Evolutionary conservation across 1,140 invertebrate genomes (phyloP).

Genomic region (Ostrea edulis): DNA sequence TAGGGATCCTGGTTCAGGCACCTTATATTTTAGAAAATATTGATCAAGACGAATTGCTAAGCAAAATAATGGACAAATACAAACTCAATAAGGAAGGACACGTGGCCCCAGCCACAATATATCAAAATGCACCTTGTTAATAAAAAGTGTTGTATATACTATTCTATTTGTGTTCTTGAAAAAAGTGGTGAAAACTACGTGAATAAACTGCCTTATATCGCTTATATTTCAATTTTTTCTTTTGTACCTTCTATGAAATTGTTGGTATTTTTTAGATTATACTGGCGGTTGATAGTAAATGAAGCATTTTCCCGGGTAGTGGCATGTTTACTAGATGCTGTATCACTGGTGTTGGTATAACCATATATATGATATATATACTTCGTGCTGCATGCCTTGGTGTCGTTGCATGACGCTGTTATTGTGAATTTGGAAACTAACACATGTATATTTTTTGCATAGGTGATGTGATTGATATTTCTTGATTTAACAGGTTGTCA

Average conservation of each 20-base stretch:
- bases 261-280: too few species aligned
- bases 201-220: neutral
- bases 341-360: neutral
- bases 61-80: constrained; percentile 56
- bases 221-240: neutral
- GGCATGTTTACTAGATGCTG: neutral
- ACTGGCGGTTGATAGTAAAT: too few species aligned
- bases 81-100: neutral
- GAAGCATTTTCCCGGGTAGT: neutral
- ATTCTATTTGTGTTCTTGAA: neutral
- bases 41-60: constrained; percentile 68
- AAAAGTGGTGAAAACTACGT: neutral
- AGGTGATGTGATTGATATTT: neutral
- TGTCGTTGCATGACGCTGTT: neutral
- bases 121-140: constrained; percentile 20
- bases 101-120: neutral
- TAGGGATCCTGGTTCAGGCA: constrained; percentile 97
- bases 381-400: neutral
- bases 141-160: neutral
- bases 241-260: too few species aligned
- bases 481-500: neutral
- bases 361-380: too few species aligned
- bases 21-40: constrained; percentile 96
- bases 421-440: neutral
- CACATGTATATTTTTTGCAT: neutral